phyloP scores from a whole-genome alignment of 2,797 vertebrate genomes.

The Tympanoctomys barrerae region DNA sequence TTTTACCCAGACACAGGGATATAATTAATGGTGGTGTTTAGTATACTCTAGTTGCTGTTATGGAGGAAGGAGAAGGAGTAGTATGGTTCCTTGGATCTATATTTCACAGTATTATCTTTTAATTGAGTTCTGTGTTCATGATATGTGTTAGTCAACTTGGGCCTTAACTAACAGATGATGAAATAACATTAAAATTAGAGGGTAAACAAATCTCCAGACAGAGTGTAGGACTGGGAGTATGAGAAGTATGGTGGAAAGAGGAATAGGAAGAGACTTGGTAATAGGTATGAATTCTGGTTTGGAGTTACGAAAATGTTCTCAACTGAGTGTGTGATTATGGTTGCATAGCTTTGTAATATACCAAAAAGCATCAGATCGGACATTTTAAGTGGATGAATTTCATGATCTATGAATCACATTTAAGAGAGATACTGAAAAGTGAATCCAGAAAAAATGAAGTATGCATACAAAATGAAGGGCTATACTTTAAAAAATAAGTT shows the following conservation, averaged over 20 bases:
- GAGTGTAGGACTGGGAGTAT: no score
- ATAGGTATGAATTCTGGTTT: neutral
- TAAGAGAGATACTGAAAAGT: conserved; percentile 5
- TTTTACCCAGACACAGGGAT: conserved; percentile 28
- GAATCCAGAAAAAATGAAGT: conserved; percentile 27
- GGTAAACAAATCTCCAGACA: neutral
- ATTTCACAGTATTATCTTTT: conserved; percentile 16
- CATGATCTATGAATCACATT: neutral
- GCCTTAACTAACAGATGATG: neutral
- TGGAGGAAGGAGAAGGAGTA: neutral
- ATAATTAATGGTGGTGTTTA: neutral
- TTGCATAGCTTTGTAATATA: neutral
- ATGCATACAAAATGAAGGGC: neutral
- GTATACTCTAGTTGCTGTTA: neutral
- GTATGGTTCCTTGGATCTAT: neutral
- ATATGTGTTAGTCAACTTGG: neutral
- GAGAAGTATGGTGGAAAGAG: neutral
- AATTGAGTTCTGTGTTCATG: conserved; percentile 33
- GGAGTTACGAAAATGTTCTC: neutral
- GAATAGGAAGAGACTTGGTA: neutral
- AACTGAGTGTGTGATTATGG: neutral
- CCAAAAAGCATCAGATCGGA: neutral
- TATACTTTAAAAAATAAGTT: neutral
- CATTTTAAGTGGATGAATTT: conserved; percentile 17
- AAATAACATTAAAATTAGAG: neutral